Base-by-base conservation (phyloP, 2,113 vertebrate genomes). In the Columbina picui region DNA sequence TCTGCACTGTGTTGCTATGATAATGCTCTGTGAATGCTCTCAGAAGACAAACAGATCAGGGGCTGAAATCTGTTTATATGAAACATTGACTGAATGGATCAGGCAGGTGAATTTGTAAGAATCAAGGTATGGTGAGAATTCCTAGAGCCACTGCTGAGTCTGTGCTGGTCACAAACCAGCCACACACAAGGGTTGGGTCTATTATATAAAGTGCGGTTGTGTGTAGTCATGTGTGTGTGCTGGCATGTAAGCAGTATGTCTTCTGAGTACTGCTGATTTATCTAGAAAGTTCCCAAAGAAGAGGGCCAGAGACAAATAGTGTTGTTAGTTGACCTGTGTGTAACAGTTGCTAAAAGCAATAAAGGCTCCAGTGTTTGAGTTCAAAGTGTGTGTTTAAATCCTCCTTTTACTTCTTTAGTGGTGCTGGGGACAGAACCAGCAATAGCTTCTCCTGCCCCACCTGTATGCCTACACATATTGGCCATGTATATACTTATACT, bases 101-200 rank as follows among this genome's bases (percentile, higher is more conserved):
- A 80, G 79, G 53, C 69, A 53, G 5, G 14, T 67, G 82, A 82
- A 56, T 67, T 38, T 68, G 2, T 45, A 45, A 77, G 53, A 52
- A 85, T 61, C 23, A 61, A 77, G 39, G 45, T 39, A 32, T 3
- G 2, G 4, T 67, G 57, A 59, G 63, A 64, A 75, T 55, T 29
- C 0, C 2, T 34, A 56, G 26, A 81, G 23, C 32, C 32, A 49
- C 39, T 0, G 0, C 17, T 60, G 63, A 50, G 20, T 38, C 30
- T 65, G 27, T 45, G 7, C 38, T 84, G 56, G 9, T 38, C 36
- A 67, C 27, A 60, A 23, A 67, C 50, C 38, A 57, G 34, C 39
- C 49, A 53, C 22, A 18, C 19, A 36, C 15, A 68, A 45, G n/a
- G 25, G 17, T 3, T 69, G 38, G 8, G 14, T 29, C n/a, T 1